These are phyloP conservation scores for Schizothorax lantsangensis DNA, from an alignment of 2,797 vertebrate species.

Conservation along the genomic window DNA sequence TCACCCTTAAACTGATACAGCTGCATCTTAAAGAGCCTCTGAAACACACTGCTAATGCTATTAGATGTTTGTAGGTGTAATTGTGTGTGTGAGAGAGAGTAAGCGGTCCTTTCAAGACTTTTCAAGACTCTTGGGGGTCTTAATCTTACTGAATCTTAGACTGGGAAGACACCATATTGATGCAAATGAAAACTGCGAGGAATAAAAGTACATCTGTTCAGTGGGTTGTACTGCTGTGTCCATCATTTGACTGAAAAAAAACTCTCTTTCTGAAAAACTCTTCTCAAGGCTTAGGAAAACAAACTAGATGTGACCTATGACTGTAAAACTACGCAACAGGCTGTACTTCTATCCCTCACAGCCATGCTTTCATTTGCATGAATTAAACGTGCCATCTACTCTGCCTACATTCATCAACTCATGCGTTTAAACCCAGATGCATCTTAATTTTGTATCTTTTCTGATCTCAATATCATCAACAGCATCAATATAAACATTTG, in stretches of 20 bases:
- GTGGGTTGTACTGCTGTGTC: not conserved
- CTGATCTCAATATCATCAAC: not conserved
- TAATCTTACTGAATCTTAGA: not conserved
- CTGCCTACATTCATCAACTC: not conserved
- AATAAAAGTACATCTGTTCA: not conserved
- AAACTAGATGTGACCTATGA: not conserved
- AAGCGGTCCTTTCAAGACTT: not conserved
- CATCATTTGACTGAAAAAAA: not conserved
- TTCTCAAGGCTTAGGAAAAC: not conserved
- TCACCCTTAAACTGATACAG: not conserved
- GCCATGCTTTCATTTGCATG: constrained; percentile 3
- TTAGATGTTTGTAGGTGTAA: constrained; percentile 8
- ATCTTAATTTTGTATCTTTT: not conserved
- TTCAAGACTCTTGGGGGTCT: not conserved
- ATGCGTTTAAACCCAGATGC: not conserved
- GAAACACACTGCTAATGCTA: not conserved
- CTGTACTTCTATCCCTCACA: not conserved
- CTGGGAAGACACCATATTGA: not conserved
- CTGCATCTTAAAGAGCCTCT: not conserved
- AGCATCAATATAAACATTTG: not conserved
- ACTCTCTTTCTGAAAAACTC: not conserved
- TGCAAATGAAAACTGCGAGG: not conserved
- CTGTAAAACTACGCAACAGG: not conserved
- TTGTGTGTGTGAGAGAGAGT: not conserved
- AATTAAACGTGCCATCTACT: not conserved